phyloP scores from a whole-genome alignment of 1,140 invertebrate species.

The Macrocentrus cingulum region DNA sequence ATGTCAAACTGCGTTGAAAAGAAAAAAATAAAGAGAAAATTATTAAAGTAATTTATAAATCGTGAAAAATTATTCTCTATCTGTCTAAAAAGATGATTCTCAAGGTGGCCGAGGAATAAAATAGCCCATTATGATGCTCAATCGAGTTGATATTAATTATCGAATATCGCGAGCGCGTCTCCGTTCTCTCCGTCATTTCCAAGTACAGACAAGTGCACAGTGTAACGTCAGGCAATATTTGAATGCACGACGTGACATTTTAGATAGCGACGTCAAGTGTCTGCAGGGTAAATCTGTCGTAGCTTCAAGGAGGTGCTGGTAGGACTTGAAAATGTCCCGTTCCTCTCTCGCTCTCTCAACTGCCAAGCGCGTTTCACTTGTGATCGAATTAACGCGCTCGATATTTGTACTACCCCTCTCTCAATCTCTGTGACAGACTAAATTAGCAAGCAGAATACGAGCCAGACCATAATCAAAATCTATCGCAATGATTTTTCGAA shows the following conservation, averaged over 20 bases:
- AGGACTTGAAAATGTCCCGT: background rate
- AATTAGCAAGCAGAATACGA: conserved; percentile 11
- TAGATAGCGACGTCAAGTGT: conserved; percentile 5
- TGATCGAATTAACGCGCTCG: conserved; percentile 22
- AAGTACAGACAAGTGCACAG: background rate
- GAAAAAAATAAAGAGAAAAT: no score
- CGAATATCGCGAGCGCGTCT: background rate
- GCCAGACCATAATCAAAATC: background rate
- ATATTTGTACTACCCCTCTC: no score
- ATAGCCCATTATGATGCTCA: background rate
- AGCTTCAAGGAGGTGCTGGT: background rate
- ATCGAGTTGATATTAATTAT: background rate
- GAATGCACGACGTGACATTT: background rate
- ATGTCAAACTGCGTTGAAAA: no score
- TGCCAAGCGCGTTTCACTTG: conserved; percentile 7
- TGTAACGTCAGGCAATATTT: background rate
- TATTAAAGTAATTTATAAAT: no score
- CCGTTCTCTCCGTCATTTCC: no score
- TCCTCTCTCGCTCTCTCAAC: background rate
- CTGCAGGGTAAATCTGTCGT: background rate
- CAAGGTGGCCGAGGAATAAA: no score
- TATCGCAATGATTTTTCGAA: background rate
- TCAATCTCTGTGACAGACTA: conserved; percentile 5
- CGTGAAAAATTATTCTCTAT: no score
- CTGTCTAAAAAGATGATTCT: no score